These are phyloP conservation scores for Drosophila persimilis DNA, from an alignment of 1,140 invertebrate genomes.

Conservation along the genomic window DNA sequence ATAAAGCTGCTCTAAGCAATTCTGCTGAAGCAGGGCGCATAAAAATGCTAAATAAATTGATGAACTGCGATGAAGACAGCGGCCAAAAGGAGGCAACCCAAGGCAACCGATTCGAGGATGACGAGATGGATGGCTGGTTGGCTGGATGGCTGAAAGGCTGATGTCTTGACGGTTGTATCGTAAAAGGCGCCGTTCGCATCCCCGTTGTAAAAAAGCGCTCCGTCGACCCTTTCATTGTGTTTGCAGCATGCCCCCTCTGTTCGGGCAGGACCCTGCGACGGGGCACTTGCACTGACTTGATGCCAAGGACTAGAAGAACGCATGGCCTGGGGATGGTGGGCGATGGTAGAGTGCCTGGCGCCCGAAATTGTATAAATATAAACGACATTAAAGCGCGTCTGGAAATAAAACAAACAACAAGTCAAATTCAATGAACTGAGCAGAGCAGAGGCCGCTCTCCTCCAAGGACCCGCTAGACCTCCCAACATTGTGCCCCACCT, in stretches of 20 bases:
- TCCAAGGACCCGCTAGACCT: constrained; percentile 19
- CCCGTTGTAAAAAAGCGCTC: constrained; percentile 45
- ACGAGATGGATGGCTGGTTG: constrained; percentile 38
- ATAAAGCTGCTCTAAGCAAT: constrained; percentile 65
- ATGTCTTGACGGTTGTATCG: constrained; percentile 25
- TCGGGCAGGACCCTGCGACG: constrained; percentile 1
- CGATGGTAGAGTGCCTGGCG: constrained; percentile 14
- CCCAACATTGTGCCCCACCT: constrained; percentile 27
- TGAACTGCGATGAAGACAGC: constrained; percentile 57
- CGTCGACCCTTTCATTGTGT: constrained; percentile 48
- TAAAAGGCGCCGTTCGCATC: constrained; percentile 49
- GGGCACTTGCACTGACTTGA: constrained; percentile 47
- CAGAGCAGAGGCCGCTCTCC: constrained; percentile 28
- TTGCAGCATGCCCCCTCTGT: constrained; percentile 6
- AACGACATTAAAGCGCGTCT: constrained; percentile 78
- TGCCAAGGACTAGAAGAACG: constrained; percentile 16
- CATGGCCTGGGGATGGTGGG: background rate
- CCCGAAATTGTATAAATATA: constrained; percentile 77
- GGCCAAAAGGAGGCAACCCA: constrained; percentile 32
- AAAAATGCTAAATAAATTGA: constrained; percentile 79
- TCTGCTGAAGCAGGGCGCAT: constrained; percentile 42
- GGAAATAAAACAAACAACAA: constrained; percentile 78
- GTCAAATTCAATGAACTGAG: constrained; percentile 75
- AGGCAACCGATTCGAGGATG: constrained; percentile 14
- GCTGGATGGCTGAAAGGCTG: constrained; percentile 30